A percentile compares a stretch with the other conserved stretches of the same genome.
These are phyloP conservation scores for Sicus ferrugineus DNA, from an alignment of 2,888 invertebrate species.

Conservation along the genomic window DNA sequence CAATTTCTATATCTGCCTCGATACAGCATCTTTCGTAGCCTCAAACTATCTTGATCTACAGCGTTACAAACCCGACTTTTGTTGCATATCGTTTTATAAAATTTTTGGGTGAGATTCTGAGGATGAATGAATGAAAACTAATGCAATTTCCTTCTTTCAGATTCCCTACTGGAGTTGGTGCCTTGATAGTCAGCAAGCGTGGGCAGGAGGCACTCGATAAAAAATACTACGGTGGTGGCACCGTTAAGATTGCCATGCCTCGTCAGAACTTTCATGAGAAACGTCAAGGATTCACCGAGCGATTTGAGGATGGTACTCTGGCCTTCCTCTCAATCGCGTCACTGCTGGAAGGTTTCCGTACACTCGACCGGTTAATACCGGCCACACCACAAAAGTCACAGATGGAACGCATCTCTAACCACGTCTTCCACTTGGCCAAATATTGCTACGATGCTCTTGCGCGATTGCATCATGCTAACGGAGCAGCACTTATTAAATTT, in stretches of 20 bases:
- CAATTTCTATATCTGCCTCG: slow-evolving; percentile 79
- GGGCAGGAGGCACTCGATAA: slow-evolving; percentile 64
- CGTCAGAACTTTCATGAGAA: slow-evolving; percentile 77
- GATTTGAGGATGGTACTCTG: slow-evolving; percentile 94
- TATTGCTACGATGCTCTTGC: slow-evolving; percentile 74
- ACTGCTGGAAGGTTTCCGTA: slow-evolving; percentile 83
- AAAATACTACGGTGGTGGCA: slow-evolving; percentile 92
- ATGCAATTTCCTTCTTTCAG: slow-evolving; percentile 32
- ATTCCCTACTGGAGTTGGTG: slow-evolving; percentile 95
- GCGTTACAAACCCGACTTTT: slow-evolving; percentile 82
- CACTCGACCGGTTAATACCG: slow-evolving; percentile 73
- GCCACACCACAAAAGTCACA: slow-evolving; percentile 65
- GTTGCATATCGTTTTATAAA: slow-evolving; percentile 94
- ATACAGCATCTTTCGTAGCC: slow-evolving; percentile 84
- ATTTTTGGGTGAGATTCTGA: slow-evolving; percentile 73
- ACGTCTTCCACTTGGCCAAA: slow-evolving; percentile 79
- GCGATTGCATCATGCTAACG: slow-evolving; percentile 76
- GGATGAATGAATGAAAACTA: not conserved
- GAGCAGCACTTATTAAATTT: slow-evolving; percentile 72
- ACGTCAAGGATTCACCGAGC: slow-evolving; percentile 74
- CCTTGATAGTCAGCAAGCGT: slow-evolving; percentile 75
- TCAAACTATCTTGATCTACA: slow-evolving; percentile 81
- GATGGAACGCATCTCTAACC: slow-evolving; percentile 73
- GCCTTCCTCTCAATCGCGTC: slow-evolving; percentile 86
- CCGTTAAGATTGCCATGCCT: slow-evolving; percentile 84